A percentile compares a stretch with the other conserved stretches of the same genome.
phyloP scores from a whole-genome alignment of 1,140 invertebrate species.

The Brachionus paranguensis region DNA sequence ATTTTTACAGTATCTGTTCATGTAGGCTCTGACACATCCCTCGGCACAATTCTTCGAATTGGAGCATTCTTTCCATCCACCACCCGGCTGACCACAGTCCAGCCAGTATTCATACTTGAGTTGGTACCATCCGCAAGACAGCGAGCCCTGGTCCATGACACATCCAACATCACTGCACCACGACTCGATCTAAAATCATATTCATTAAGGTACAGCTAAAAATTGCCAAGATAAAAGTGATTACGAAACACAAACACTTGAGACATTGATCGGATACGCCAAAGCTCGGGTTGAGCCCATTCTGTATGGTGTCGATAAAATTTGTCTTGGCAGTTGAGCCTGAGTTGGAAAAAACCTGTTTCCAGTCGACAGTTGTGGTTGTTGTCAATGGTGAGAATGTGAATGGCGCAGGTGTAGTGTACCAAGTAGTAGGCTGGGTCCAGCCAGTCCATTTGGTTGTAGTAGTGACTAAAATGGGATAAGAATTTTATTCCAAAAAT shows the following conservation, averaged over 20 bases:
- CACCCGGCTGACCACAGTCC: slow-evolving; percentile 38
- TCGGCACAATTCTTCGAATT: slow-evolving; percentile 41
- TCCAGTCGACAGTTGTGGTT: slow-evolving; percentile 11
- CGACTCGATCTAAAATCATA: slow-evolving; percentile 43
- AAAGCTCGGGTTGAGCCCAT: neutral
- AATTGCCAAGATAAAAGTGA: neutral
- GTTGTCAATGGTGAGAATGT: neutral
- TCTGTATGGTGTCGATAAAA: neutral
- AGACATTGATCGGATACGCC: slow-evolving; percentile 1
- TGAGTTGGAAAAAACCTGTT: slow-evolving; percentile 1
- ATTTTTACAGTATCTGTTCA: slow-evolving; percentile 40
- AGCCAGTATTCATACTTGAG: slow-evolving; percentile 38
- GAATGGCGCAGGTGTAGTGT: neutral
- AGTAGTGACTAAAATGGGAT: neutral
- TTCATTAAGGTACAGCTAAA: neutral
- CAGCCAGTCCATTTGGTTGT: neutral
- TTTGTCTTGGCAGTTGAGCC: neutral
- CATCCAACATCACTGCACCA: slow-evolving; percentile 47
- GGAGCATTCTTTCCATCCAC: slow-evolving; percentile 41
- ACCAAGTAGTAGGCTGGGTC: neutral
- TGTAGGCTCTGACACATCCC: slow-evolving; percentile 41
- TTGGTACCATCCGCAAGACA: slow-evolving; percentile 39
- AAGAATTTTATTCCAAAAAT: neutral
- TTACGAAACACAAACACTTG: slow-evolving; percentile 39
- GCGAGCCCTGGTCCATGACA: slow-evolving; percentile 43